These are phyloP conservation scores for Sminthurinus signatus DNA, from an alignment of 1,140 invertebrate genomes.

Conservation along the genomic window DNA sequence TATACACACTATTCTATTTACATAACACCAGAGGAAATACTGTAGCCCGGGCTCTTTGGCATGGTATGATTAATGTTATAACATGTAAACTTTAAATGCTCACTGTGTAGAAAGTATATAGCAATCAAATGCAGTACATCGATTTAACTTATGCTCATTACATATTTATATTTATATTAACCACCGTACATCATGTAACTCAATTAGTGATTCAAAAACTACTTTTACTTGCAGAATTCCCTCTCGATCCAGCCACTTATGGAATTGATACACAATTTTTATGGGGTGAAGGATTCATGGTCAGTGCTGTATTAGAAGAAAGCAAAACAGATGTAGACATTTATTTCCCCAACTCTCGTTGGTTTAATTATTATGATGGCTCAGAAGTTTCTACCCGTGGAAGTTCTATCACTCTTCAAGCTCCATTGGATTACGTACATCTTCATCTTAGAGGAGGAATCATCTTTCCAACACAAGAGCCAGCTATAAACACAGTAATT, in stretches of 20 bases:
- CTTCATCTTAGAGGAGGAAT: slow-evolving; percentile 57
- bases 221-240: too few species aligned
- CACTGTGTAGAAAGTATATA: too few species aligned
- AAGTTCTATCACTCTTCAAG: slow-evolving; percentile 50
- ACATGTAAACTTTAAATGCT: too few species aligned
- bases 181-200: too few species aligned
- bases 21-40: slow-evolving; percentile 39
- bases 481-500: slow-evolving; percentile 54
- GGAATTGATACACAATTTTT: slow-evolving; percentile 43
- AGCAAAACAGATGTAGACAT: slow-evolving; percentile 33
- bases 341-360: slow-evolving; percentile 47
- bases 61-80: too few species aligned
- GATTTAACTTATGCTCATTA: too few species aligned
- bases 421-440: slow-evolving; percentile 59
- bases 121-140: too few species aligned
- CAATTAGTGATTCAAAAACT: too few species aligned
- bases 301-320: slow-evolving; percentile 42
- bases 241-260: slow-evolving; percentile 37
- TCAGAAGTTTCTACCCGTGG: slow-evolving; percentile 48
- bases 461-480: slow-evolving; percentile 62
- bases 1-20: slow-evolving; percentile 51
- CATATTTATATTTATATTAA: too few species aligned
- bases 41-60: slow-evolving; percentile 41
- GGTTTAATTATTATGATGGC: slow-evolving; percentile 49
- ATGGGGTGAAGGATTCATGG: slow-evolving; percentile 41